phyloP scores from a whole-genome alignment of 2,797 vertebrate genomes.

The Amblyopsis hoosieri region DNA sequence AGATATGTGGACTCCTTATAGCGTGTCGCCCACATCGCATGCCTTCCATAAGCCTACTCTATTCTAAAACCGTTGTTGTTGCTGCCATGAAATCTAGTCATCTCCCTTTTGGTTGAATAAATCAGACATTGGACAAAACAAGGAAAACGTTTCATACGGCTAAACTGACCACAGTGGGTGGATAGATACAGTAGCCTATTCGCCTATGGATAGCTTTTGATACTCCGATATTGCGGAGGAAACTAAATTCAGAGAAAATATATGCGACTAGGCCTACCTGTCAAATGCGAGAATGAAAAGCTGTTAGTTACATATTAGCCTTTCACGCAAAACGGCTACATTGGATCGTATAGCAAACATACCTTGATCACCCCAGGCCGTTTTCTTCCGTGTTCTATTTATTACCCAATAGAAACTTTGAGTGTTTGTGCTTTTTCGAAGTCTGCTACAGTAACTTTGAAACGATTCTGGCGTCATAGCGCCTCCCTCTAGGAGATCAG shows the following conservation, averaged over 20 bases:
- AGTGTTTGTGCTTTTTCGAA: conserved; percentile 1
- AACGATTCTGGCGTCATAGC: conserved; percentile 24
- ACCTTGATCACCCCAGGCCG: conserved; percentile 21
- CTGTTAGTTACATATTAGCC: not conserved
- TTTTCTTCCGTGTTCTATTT: conserved; percentile 6
- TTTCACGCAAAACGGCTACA: not conserved
- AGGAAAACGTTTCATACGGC: not conserved
- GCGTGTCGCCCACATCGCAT: too few species aligned
- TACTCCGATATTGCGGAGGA: too few species aligned
- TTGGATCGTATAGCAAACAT: not conserved
- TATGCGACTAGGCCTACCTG: conserved; percentile 12
- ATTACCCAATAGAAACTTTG: not conserved
- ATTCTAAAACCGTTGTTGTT: too few species aligned
- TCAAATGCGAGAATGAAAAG: conserved; percentile 27
- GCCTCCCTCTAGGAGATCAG: conserved; percentile 47
- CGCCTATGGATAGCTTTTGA: too few species aligned
- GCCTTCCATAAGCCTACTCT: too few species aligned
- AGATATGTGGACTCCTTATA: too few species aligned
- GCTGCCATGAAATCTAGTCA: too few species aligned
- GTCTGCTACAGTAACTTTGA: conserved; percentile 31
- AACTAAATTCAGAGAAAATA: not conserved
- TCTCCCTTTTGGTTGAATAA: too few species aligned
- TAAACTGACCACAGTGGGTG: not conserved
- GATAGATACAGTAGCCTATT: not conserved
- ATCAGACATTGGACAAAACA: not conserved